Evolutionary conservation across 2,888 invertebrate species (phyloP).

Genomic region (Scrobipalpa costella): DNA sequence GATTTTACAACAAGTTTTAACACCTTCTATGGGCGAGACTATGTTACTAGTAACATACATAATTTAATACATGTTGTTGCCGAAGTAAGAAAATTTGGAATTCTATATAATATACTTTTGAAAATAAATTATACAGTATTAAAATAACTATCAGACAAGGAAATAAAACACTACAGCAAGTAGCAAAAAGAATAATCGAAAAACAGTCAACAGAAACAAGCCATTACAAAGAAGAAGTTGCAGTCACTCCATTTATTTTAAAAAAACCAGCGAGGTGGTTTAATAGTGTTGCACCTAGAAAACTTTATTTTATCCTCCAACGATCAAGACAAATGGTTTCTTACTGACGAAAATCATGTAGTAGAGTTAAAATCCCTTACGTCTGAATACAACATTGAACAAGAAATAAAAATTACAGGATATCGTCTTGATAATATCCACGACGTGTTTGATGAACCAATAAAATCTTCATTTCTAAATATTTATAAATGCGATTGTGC

Average conservation of each 20-base stretch:
- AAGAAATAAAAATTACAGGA: neutral
- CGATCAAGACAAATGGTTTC: constrained; percentile 32
- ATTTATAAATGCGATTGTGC: constrained; percentile 29
- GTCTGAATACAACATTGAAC: constrained; percentile 6
- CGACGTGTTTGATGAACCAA: constrained; percentile 31
- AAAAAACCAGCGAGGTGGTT: too few relatives aligned
- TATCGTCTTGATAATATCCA: neutral
- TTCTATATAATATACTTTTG: neutral
- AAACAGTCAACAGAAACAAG: neutral
- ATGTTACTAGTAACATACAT: constrained; percentile 22
- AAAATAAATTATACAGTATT: neutral
- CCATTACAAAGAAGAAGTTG: neutral
- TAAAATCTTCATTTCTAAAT: constrained; percentile 31
- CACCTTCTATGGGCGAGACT: constrained; percentile 15
- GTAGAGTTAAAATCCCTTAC: constrained; percentile 24
- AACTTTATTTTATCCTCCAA: constrained; percentile 25
- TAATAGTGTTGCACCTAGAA: neutral
- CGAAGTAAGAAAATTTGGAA: constrained; percentile 21
- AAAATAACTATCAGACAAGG: constrained; percentile 20
- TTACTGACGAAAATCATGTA: constrained; percentile 26
- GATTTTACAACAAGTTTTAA: constrained; percentile 8
- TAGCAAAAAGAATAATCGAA: neutral
- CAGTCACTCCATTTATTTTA: too few relatives aligned
- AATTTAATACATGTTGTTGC: constrained; percentile 19
- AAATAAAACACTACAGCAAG: neutral